Conservation (phyloP, 2,888 invertebrate genomes). For the Folsomia candida region DNA sequence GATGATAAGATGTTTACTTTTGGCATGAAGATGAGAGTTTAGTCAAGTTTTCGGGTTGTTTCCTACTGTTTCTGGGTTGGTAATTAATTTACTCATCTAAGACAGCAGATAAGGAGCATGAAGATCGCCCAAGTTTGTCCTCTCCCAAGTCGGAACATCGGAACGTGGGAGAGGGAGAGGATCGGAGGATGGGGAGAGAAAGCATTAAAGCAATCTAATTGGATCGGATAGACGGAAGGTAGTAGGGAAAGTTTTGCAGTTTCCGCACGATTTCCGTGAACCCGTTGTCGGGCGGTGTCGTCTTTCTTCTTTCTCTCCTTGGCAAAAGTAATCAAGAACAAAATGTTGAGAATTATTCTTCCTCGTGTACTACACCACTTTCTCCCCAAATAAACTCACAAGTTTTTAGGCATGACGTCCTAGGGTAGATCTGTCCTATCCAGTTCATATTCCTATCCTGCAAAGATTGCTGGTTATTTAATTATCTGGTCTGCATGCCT, state of each 20-base stretch:
- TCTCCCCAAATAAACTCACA: too few species aligned
- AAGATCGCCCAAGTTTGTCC: constrained; percentile 11
- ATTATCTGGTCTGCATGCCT: too few species aligned
- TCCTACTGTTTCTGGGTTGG: constrained; percentile 49
- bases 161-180: constrained; percentile 11
- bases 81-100: constrained; percentile 50
- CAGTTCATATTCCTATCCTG: too few species aligned
- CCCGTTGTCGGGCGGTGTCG: constrained; percentile 7
- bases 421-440: too few species aligned
- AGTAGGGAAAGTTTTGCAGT: constrained; percentile 51
- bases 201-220: constrained; percentile 50
- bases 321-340: constrained; percentile 32
- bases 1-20: too few species aligned
- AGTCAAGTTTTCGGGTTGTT: constrained; percentile 37
- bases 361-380: constrained; percentile 14
- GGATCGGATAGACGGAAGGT: constrained; percentile 51
- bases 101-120: constrained; percentile 37
- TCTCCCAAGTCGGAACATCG: constrained; percentile 16
- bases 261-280: constrained; percentile 50
- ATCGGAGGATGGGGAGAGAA: too few species aligned
- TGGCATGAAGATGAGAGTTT: background rate
- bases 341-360: constrained; percentile 36
- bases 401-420: too few species aligned
- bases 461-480: too few species aligned
- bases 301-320: constrained; percentile 24